These are phyloP conservation scores for Bufo gargarizans DNA, from an alignment of 2,113 vertebrate genomes.

Conservation along the genomic window DNA sequence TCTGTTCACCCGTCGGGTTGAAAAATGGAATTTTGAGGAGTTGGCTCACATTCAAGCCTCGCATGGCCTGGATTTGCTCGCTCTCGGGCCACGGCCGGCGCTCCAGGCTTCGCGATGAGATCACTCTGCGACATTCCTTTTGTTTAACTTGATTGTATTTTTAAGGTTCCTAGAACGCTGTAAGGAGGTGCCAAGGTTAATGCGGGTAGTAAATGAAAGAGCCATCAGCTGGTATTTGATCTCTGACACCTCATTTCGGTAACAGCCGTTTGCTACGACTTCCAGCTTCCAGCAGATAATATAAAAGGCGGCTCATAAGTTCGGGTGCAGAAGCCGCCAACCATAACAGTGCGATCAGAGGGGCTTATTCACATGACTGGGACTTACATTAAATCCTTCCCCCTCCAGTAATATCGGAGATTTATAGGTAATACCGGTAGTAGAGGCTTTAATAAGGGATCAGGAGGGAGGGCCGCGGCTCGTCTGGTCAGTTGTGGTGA, in stretches of 20 bases:
- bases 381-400: neutral
- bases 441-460: neutral
- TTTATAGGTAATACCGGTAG: slow-evolving; percentile 22
- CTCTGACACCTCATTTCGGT: slow-evolving; percentile 43
- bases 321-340: neutral
- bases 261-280: slow-evolving; percentile 35
- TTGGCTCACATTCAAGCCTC: neutral
- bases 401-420: neutral
- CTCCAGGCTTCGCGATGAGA: slow-evolving; percentile 18
- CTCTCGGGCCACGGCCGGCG: neutral
- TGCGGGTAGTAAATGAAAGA: slow-evolving; percentile 38
- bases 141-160: slow-evolving; percentile 49
- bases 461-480: neutral
- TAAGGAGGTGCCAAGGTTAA: slow-evolving; percentile 18
- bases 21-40: slow-evolving; percentile 1
- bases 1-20: slow-evolving; percentile 2
- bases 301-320: slow-evolving; percentile 15
- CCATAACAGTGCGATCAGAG: slow-evolving; percentile 1
- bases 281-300: slow-evolving; percentile 21
- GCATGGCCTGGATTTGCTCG: neutral
- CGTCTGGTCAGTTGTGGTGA: neutral
- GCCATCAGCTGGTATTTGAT: slow-evolving; percentile 33
- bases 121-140: slow-evolving; percentile 49
- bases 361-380: neutral
- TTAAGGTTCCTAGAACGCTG: slow-evolving; percentile 41